Evolutionary conservation across 2,797 vertebrate species (phyloP), one percentile per base, ranked within the genome.

Genomic region (Corythornis leucogaster): DNA sequence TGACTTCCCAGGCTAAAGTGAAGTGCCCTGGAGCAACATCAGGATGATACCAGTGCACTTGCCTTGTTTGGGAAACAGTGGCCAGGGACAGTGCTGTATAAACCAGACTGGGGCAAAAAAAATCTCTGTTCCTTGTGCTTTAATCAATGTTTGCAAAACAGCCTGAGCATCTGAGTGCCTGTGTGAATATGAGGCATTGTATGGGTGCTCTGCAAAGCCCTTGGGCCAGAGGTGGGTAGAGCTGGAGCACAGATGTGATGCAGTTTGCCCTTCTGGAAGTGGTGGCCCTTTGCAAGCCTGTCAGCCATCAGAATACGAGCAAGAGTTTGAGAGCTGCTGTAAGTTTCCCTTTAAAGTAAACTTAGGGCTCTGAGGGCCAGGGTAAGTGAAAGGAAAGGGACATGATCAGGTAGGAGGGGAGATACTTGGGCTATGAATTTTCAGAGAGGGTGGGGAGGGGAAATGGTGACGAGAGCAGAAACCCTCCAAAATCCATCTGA

Each of bases 21-120:
- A 14, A 12, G 21, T 63, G 62, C 31, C 25, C 40, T 68, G 51
- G 25, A 71, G 40, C 8, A 5, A 4, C 58, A 5, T 46, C 71
- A 58, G 46, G 51, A 28, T 5, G 7, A 53, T 48, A 85, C 40
- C 42, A 3, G 51, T 45, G 22, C 38, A 26, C 12, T 85, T 67
- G 22, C 24, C 43, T 79, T 90, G 84, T 94, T 95, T 89, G 69
- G 79, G 82, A 94, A 96, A 89, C 59, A 59, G 0, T 61, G 28
- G 8, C 58, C 40, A 77, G 80, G 80, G 50, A 69, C 85, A 33
- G 33, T 71, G 58, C 91, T 82, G 78, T 78, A 64, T 91, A 92
- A 96, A 90, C 91, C 78, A 96, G 75, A 84, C 68, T 40, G 45
- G 71, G 43, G 46, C 53, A 88, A 88, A 92, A 92, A 88, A 88